Percentiles rank a stretch among this genome's conserved stretches.
Conservation (phyloP, 2,888 invertebrate genomes). For the Sympetrum striolatum region DNA sequence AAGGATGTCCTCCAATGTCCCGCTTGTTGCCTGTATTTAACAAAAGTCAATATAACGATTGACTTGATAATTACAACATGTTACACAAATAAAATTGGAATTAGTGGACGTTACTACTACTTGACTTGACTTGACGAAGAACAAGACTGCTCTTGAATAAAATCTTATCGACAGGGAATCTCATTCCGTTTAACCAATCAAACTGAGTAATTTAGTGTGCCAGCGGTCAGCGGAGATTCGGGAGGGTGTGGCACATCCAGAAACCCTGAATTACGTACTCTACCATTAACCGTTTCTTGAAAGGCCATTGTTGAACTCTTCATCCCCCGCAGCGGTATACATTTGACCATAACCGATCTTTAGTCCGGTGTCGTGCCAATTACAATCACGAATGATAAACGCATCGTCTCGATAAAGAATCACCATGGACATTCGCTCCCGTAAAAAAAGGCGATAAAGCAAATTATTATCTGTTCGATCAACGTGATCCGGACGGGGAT, state of each 20-base stretch:
- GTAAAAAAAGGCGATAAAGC: conserved; percentile 3
- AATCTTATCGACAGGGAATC: neutral
- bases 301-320: neutral
- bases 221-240: neutral
- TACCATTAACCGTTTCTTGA: conserved; percentile 1
- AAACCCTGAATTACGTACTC: neutral
- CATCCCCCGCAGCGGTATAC: neutral
- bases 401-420: neutral
- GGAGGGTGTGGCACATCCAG: neutral
- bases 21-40: too few species aligned
- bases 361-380: neutral
- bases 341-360: neutral
- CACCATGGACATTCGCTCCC: neutral
- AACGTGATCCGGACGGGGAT: neutral
- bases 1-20: too few species aligned
- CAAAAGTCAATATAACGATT: too few species aligned
- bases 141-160: neutral
- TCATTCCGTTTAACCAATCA: neutral
- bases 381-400: neutral
- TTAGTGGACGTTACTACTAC: too few species aligned
- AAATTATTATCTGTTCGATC: neutral
- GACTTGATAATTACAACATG: too few species aligned
- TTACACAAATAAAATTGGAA: too few species aligned
- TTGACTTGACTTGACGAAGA: too few species aligned
- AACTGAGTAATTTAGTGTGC: neutral